Base-by-base conservation (phyloP, 2,888 invertebrate species). In the Leptinotarsa peninsularis region DNA sequence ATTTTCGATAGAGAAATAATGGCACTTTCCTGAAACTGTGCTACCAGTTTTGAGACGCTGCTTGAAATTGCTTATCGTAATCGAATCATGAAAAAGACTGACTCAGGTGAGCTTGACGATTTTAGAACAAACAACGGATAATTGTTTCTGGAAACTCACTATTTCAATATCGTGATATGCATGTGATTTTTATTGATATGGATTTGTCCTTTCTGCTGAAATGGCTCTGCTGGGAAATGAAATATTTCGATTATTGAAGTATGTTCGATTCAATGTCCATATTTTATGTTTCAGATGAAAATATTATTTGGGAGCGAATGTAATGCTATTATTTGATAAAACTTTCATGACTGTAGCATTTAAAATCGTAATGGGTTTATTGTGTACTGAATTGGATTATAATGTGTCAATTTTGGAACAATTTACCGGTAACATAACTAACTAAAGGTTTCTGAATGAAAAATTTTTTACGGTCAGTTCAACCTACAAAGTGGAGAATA, bases 311-410 rank as follows among this genome's bases (percentile, higher is more conserved):
- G 7, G 49, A 66, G 13, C 66, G 21, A 18, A 18, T 43, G 18
- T 66, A 66, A 66, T 66, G 66, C 49, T 49, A 66, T 66, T 66
- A 66, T 66, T 66, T 66, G 17, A 49, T 66, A 18, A 23, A 66
- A 49, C 21, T 21, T 43, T 10, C 7, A 66, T 66, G 66, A 66
- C n/a, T 66, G n/a, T 4, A 43, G 49, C 49, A 43, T 13, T 43
- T 43, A 43, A 43, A 43, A 43, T 43, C 43, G 43, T 43, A 43
- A 43, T 43, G 66, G 43, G 3, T 43, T 66, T 43, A 66, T 49
- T 66, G 66, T 49, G 21, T 43, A 66, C 23, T 15, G 15, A 50
- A 50, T 67, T 67, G 15, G 18, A 49, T 13, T 21, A 66, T 66
- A 27, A 27, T 67, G 15, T 67, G 52, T 52, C 52, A 15, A 52